phyloP scores from a whole-genome alignment of 2,888 invertebrate genomes.

The Anorthoa munda region DNA sequence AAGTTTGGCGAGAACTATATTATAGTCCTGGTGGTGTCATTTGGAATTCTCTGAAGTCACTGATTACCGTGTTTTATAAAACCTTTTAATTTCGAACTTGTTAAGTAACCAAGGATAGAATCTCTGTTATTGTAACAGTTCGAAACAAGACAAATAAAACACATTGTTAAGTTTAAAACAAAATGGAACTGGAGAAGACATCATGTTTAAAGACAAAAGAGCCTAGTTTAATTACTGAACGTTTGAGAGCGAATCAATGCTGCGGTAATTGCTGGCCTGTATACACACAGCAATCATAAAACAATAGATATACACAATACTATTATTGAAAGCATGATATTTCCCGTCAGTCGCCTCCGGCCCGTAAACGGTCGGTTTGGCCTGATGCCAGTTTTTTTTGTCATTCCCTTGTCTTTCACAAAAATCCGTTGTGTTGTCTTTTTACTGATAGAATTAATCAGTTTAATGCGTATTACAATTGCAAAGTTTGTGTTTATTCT shows the following conservation, averaged over 20 bases:
- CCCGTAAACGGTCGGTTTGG: conserved; percentile 77
- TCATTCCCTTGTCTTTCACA: conserved; percentile 71
- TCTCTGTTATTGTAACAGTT: not conserved
- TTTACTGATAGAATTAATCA: conserved; percentile 64
- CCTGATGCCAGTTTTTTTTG: conserved; percentile 78
- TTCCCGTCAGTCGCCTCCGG: conserved; percentile 78
- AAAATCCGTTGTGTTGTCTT: conserved; percentile 68
- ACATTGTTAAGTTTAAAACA: conserved; percentile 27
- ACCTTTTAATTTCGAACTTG: not conserved
- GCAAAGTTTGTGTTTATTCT: conserved; percentile 60
- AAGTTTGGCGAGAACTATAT: no score
- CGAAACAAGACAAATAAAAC: conserved; percentile 26
- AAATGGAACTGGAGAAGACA: no score
- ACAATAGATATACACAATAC: conserved; percentile 65
- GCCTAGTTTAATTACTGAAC: conserved; percentile 43
- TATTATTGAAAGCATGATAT: conserved; percentile 77
- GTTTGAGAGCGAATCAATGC: conserved; percentile 44
- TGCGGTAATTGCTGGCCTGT: conserved; percentile 35
- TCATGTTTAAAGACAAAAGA: conserved; percentile 46
- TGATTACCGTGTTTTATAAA: not conserved
- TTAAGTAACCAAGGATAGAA: not conserved
- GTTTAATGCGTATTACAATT: conserved; percentile 65
- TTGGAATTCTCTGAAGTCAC: not conserved
- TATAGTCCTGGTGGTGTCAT: no score
- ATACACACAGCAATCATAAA: conserved; percentile 68